Base-by-base conservation (phyloP, 2,113 vertebrate species). In the Mystacornis crossleyi region DNA sequence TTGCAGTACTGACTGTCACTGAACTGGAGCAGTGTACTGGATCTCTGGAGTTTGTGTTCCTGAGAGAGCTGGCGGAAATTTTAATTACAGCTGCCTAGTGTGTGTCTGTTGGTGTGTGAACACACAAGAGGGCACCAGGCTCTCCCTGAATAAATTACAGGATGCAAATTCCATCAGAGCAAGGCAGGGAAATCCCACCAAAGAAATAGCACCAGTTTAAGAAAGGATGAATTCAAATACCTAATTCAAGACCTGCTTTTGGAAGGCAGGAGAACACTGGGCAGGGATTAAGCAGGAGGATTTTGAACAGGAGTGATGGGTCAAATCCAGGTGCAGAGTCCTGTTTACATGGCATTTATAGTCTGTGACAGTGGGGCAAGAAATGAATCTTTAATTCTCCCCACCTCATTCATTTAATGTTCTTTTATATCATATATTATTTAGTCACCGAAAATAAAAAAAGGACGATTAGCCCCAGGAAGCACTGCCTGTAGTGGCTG, bases 401-500 rank as follows among this genome's bases (percentile, higher is more conserved):
- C 38, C 23, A 40, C 14, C 13, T 62, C 42, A 5, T 36, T 54
- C 2, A 66, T 78, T 65, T 34, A 36, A 24, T 25, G 4, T 12
- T 50, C 40, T 67, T 64, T 73, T 17, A 13, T 29, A 9, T 17
- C 2, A 13, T 15, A 5, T 15, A 12, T 54, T 78, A 34, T 62
- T 67, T 64, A 51, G 25, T 25, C 53, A 53, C 24, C 50, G 34
- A 58, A 75, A 80, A 45, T 31, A 31, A 36, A 34, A 15, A 64
- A 34, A 51, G 28, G 4, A 36, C 11, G 0, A 13, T 19, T 29
- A 88, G 20, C 25, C 31, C 31, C 25, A 38, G 42, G 31, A 29
- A 82, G 16, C 31, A 50, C 20, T 0, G 1, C 13, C 25, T n/a
- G 28, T 31, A 42, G 34, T 8, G 14, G 14, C 47, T 0, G 0